Evolutionary conservation across 2,797 vertebrate genomes (phyloP), one percentile per base, ranked within the genome.

Genomic region (Propithecus perrieri): DNA sequence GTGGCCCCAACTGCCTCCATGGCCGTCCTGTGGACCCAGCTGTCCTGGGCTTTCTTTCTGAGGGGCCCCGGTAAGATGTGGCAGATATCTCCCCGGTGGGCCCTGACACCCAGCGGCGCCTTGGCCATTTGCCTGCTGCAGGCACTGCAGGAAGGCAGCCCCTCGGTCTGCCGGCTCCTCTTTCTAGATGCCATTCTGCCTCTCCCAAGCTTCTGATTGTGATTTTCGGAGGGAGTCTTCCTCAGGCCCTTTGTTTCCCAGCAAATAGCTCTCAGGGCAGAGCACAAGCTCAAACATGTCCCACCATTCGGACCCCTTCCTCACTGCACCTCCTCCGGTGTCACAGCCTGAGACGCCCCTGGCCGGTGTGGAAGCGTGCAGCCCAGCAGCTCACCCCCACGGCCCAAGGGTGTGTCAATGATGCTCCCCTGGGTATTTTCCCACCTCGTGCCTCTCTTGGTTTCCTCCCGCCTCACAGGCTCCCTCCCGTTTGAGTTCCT

Each of bases 11-110:
- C 13, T 28, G 2, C 1, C 79, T 65, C 88, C 11, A 9, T 0
- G 20, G 7, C 33, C 61, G 5, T 26, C 33, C 20, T 18, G 10
- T 0, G 35, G 46, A 61, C 50, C 13, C 33, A 1, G 5, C 8
- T 91, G 3, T 48, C 43, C 48, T 10, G 1, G 24, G 33, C 8
- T 50, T 83, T 53, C 72, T 78, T 71, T 28, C 3, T 1, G 4
- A 88, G 50, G 48, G 9, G 3, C 12, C n/a, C 30, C 35, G 6
- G 22, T 14, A 14, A 57, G 35, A 33, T 1, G 3, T 8, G 35
- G 41, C 33, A 2, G n/a, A 5, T 3, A 11, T 57, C 63, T 75
- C 65, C 11, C 57, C 26, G 24, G 38, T 13, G 9, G 17, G 43
- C 22, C 33, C 72, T 1, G 9, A 24, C 24, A 24, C 7, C 17